Percentiles rank a stretch among this genome's conserved stretches.
Evolutionary conservation across 2,888 invertebrate species (phyloP).

Genomic region (Himalopsyche kuldschensis): DNA sequence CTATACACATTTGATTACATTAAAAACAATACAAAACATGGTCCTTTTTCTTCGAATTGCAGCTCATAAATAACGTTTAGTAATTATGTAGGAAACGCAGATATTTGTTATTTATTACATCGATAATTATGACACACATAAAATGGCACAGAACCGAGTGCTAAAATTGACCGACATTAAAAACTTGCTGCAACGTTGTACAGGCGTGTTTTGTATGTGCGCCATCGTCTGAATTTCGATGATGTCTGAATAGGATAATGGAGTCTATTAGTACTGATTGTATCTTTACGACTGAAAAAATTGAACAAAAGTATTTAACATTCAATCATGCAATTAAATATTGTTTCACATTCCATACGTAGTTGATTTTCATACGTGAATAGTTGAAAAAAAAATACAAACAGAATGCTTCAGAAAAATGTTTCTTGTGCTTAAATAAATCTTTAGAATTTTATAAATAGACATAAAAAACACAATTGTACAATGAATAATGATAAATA

Average conservation of each 20-base stretch:
- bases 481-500: no score
- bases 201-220: neutral
- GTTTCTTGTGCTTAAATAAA: no score
- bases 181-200: neutral
- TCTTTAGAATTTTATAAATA: no score
- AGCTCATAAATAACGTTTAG: neutral
- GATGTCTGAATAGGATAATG: neutral
- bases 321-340: neutral
- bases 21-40: no score
- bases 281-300: neutral
- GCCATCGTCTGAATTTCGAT: neutral
- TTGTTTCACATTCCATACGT: neutral
- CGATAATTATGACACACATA: neutral
- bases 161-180: neutral
- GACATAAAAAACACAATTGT: no score
- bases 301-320: neutral
- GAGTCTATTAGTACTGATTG: neutral
- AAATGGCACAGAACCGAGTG: neutral
- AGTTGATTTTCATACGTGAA: no score
- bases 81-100: neutral
- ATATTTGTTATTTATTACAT: neutral
- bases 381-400: no score
- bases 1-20: neutral
- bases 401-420: no score
- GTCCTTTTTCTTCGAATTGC: neutral